These are phyloP conservation scores for Panagrolaimus sp. DNA, from an alignment of 1,140 invertebrate genomes.

Conservation along the genomic window DNA sequence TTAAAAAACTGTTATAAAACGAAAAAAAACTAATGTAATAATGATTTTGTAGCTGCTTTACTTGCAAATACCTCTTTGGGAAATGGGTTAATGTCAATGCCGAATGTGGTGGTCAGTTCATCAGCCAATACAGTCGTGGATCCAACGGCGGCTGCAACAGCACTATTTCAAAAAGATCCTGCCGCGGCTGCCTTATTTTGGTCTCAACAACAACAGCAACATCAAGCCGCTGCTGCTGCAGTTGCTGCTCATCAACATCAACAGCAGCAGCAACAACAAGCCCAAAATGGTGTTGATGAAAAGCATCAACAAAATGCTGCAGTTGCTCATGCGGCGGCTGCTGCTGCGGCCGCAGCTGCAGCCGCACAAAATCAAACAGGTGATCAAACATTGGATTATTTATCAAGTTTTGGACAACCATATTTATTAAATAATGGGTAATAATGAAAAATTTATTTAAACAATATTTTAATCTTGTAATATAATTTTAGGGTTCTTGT, in stretches of 20 bases:
- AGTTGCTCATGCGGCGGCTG: not conserved
- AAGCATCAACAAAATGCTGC: not conserved
- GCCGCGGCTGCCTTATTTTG: slow-evolving; percentile 12
- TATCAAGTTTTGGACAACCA: slow-evolving; percentile 8
- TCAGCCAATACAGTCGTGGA: not conserved
- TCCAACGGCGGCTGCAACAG: not conserved
- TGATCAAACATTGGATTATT: slow-evolving; percentile 10
- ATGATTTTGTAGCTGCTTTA: slow-evolving; percentile 7
- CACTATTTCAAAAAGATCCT: slow-evolving; percentile 16
- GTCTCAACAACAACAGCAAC: slow-evolving; percentile 11
- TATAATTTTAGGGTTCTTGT: not conserved
- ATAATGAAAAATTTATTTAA: not conserved
- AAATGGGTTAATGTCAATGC: slow-evolving; percentile 6
- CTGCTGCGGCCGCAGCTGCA: not conserved
- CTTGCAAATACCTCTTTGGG: slow-evolving; percentile 1
- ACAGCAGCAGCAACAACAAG: slow-evolving; percentile 5
- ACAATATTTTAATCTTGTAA: not conserved
- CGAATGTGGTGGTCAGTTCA: slow-evolving; percentile 1
- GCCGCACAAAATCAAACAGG: not conserved
- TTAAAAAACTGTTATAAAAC: no score
- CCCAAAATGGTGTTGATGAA: slow-evolving; percentile 6
- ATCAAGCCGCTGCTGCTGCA: not conserved
- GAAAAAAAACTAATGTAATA: no score
- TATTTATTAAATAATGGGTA: slow-evolving; percentile 15
- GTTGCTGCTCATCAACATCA: not conserved